phyloP scores from a whole-genome alignment of 2,113 vertebrate species.

The Thunnus thynnus region DNA sequence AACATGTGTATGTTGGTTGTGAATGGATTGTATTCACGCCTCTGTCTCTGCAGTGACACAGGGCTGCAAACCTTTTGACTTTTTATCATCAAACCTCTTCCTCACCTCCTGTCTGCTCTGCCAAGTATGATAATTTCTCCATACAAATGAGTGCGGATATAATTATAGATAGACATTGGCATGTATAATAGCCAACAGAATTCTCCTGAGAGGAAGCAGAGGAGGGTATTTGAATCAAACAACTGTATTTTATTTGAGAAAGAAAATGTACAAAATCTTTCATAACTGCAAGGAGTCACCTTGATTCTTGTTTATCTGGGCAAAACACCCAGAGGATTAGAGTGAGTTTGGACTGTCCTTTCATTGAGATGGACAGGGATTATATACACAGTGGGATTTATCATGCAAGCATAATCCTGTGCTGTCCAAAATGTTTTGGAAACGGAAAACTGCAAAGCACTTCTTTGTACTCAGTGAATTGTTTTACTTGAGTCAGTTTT shows the following conservation, averaged over 20 bases:
- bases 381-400: conserved; percentile 8
- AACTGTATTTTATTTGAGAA: conserved; percentile 38
- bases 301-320: conserved; percentile 50
- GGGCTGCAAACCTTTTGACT: conserved; percentile 34
- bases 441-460: background rate
- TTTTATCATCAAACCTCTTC: conserved; percentile 53
- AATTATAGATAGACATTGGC: conserved; percentile 71
- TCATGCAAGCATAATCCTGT: conserved; percentile 5
- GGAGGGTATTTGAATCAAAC: background rate
- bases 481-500: background rate
- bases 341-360: background rate
- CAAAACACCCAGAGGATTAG: conserved; percentile 34
- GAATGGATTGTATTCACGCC: background rate
- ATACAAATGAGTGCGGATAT: conserved; percentile 59
- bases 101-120: conserved; percentile 11
- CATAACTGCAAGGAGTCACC: conserved; percentile 40
- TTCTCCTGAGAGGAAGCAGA: conserved; percentile 8
- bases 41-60: conserved; percentile 18
- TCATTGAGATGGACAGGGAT: conserved; percentile 24
- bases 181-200: conserved; percentile 16
- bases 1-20: background rate
- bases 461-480: background rate
- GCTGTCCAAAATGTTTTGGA: background rate
- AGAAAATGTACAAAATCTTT: conserved; percentile 24
- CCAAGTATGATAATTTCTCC: conserved; percentile 38